phyloP scores from a whole-genome alignment of 2,797 vertebrate genomes.

The Catamblyrhynchus diadema region DNA sequence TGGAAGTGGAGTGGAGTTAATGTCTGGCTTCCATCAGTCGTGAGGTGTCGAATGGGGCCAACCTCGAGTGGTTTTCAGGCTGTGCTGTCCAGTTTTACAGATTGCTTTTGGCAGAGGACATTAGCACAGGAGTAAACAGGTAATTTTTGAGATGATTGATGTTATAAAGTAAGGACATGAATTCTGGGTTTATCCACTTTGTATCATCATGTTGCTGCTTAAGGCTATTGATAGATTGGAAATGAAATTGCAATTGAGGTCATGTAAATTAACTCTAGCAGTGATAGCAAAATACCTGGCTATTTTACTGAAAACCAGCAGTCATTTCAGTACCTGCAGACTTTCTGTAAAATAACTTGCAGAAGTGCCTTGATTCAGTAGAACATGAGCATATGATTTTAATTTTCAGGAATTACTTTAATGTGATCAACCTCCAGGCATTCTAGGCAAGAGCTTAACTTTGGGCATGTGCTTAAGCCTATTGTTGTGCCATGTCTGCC shows the following conservation, averaged over 20 bases:
- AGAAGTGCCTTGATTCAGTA: not conserved
- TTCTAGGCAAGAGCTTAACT: not conserved
- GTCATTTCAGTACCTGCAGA: not conserved
- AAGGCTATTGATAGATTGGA: conserved; percentile 5
- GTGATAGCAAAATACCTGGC: not conserved
- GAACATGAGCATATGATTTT: not conserved
- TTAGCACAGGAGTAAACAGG: not conserved
- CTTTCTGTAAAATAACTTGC: not conserved
- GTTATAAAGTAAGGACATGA: not conserved
- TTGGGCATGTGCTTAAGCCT: not conserved
- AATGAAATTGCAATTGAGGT: not conserved
- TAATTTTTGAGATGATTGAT: not conserved
- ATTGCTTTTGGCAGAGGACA: not conserved
- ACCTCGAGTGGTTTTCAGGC: not conserved
- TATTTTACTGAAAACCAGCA: not conserved
- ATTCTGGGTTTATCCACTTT: not conserved
- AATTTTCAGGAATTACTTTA: not conserved
- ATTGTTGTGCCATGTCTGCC: not conserved
- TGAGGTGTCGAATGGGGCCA: accelerated
- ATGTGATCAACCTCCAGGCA: not conserved
- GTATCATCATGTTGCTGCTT: not conserved
- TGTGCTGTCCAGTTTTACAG: not conserved
- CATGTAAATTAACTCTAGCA: not conserved
- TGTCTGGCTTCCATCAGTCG: not conserved
- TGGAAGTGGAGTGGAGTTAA: not conserved